phyloP scores from a whole-genome alignment of 2,888 invertebrate species.

The Mechanitis messenoides region DNA sequence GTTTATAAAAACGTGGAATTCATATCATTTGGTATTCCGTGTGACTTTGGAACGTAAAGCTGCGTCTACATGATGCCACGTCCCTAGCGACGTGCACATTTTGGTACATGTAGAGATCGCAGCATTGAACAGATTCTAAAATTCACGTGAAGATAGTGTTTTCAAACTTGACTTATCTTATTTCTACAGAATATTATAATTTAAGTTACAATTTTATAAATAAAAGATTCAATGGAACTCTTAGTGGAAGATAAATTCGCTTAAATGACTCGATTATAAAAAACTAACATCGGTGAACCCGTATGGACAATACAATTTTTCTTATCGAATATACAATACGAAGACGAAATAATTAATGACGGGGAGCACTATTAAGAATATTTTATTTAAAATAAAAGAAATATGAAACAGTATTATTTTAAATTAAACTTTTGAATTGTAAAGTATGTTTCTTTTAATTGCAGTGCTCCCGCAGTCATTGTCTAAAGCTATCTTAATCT shows the following conservation, averaged over 20 bases:
- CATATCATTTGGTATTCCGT: neutral
- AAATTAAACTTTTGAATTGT: no score
- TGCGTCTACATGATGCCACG: neutral
- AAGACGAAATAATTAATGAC: constrained; percentile 41
- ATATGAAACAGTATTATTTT: no score
- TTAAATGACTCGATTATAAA: constrained; percentile 47
- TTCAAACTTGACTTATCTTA: constrained; percentile 13
- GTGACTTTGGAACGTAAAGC: neutral
- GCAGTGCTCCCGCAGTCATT: constrained; percentile 38
- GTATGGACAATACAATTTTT: constrained; percentile 42
- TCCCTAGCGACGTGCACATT: neutral
- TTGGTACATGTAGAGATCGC: neutral
- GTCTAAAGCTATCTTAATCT: constrained; percentile 40
- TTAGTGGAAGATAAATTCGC: constrained; percentile 37
- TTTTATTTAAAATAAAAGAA: neutral
- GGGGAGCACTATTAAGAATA: constrained; percentile 34
- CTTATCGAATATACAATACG: constrained; percentile 43
- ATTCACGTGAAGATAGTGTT: constrained; percentile 3
- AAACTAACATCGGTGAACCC: constrained; percentile 41
- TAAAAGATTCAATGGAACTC: constrained; percentile 28
- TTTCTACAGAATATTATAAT: constrained; percentile 18
- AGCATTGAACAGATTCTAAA: neutral
- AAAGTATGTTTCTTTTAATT: constrained; percentile 3
- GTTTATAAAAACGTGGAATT: constrained; percentile 9
- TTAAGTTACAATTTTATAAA: constrained; percentile 18